These are phyloP conservation scores for Papilio demoleus DNA, from an alignment of 2,888 invertebrate genomes.

Conservation along the genomic window DNA sequence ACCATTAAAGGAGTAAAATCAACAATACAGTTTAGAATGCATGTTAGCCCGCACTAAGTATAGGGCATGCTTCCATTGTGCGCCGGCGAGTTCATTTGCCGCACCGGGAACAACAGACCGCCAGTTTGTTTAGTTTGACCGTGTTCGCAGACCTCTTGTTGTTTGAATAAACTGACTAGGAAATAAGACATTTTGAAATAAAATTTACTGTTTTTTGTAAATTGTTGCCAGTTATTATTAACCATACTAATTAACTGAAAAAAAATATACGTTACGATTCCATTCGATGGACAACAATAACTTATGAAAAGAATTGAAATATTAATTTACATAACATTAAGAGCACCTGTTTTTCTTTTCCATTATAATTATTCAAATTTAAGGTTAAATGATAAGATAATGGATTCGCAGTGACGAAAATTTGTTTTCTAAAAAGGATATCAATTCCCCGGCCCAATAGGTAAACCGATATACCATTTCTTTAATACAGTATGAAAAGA, in stretches of 20 bases:
- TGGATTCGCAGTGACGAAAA: conserved; percentile 13
- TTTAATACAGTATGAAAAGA: background rate
- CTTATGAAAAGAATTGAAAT: background rate
- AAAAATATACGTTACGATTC: no score
- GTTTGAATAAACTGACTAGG: background rate
- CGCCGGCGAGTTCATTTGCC: conserved; percentile 27
- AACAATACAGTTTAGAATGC: conserved; percentile 30
- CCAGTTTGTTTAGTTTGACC: conserved; percentile 10
- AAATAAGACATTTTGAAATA: background rate
- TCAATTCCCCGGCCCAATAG: background rate
- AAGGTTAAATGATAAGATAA: background rate
- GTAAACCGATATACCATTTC: background rate
- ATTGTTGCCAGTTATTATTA: no score
- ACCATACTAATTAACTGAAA: no score
- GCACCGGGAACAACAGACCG: conserved; percentile 1
- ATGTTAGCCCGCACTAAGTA: conserved; percentile 30
- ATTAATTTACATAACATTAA: background rate
- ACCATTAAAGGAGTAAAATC: conserved; percentile 21
- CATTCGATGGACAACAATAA: no score
- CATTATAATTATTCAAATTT: background rate
- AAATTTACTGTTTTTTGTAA: background rate
- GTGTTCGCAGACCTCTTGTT: conserved; percentile 1
- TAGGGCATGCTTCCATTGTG: conserved; percentile 37
- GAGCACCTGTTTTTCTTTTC: background rate
- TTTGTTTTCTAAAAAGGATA: background rate